Base-by-base conservation (phyloP, 2,888 invertebrate genomes). In the Glaucopsyche alexis region DNA sequence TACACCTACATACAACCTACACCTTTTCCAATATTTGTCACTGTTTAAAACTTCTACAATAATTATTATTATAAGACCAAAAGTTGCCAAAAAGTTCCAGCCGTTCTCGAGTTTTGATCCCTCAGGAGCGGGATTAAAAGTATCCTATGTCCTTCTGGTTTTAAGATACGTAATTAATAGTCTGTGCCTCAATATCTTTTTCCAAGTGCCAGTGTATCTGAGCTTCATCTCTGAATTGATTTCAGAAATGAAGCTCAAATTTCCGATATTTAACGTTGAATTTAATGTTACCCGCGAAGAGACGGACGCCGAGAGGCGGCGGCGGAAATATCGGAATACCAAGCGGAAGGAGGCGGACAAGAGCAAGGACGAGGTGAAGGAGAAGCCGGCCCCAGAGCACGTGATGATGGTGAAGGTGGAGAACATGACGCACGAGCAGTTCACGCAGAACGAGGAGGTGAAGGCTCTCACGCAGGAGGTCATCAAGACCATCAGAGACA, bases 391-490 rank as follows among this genome's bases (percentile, higher is more conserved):
- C 0, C 80, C 83, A 0, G 87, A 92, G 42, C 90, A 91, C 14
- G 94, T 98, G 19, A 87, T 99, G 76, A 98, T 99, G 97, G 98
- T 96, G 0, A 98, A 99, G 89, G 98, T 98, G 38, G 98, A 98
- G 86, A 99, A 99, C 92, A 88, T 99, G 72, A 94, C 95, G 73
- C 97, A 98, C 81, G 96, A 98, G 76, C 96, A 97, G 79, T 99
- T 97, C 85, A 94, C 96, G 78, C 96, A 96, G 85, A 98, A 97
- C 0, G 98, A 98, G 84, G 99, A 99, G 93, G 96, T 99, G 14
- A 99, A 99, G 92, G 99, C 99, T 0, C 85, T 99, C 73, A 99
- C 98, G 0, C 98, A 99, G 87, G 99, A 99, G 93, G 95, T 99
- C 74, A 98, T 99, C 67, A 98, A 99, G 90, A 99, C 99, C 0